Evolutionary conservation across 2,113 vertebrate genomes (phyloP).

Genomic region (Bucco capensis): DNA sequence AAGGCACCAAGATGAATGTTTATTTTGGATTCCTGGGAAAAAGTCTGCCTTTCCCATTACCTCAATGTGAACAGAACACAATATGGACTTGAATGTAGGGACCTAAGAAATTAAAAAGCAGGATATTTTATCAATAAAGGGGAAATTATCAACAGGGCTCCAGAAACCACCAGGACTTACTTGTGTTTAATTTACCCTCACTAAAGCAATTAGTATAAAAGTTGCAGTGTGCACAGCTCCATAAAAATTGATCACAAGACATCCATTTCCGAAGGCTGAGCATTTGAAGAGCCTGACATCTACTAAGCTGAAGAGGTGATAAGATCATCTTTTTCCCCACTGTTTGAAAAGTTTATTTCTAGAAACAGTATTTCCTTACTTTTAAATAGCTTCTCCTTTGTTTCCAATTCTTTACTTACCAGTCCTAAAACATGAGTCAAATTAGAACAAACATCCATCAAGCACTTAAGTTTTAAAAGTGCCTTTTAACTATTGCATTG

Average conservation of each 20-base stretch:
- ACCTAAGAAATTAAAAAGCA: background rate
- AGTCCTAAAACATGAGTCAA: background rate
- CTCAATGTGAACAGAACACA: constrained; percentile 45
- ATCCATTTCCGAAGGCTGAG: background rate
- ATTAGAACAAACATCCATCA: background rate
- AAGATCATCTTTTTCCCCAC: background rate
- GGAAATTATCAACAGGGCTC: background rate
- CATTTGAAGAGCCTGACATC: background rate
- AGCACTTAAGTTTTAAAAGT: background rate
- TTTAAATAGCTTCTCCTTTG: background rate
- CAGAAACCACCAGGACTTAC: background rate
- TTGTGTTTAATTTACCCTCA: background rate
- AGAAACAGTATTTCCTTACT: background rate
- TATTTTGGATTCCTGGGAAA: constrained; percentile 64
- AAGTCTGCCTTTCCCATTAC: constrained; percentile 76
- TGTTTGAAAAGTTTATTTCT: background rate
- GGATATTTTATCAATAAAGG: background rate
- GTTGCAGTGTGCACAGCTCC: background rate
- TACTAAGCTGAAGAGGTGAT: background rate
- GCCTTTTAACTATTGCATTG: background rate
- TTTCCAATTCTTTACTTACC: background rate
- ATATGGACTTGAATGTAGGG: background rate
- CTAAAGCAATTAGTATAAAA: background rate
- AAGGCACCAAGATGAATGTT: constrained; percentile 79
- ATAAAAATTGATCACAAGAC: background rate